phyloP scores from a whole-genome alignment of 2,888 invertebrate genomes.

The Eristalinus sepulchralis region DNA sequence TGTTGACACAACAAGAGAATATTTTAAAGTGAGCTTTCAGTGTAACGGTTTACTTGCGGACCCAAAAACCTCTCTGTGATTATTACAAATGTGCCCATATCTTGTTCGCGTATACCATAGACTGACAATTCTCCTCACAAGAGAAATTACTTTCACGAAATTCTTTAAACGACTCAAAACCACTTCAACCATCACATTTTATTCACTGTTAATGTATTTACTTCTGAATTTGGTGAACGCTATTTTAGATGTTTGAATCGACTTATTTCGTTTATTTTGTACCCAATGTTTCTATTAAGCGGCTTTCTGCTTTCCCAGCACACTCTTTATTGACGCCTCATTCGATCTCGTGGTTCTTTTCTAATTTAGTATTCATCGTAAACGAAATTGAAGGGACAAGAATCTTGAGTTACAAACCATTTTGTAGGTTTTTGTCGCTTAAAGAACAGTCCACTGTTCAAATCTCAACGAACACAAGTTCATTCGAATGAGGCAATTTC shows the following conservation, averaged over 20 bases:
- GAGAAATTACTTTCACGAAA: too few species aligned
- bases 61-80: too few species aligned
- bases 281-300: background rate
- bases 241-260: background rate
- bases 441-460: background rate
- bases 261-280: background rate
- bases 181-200: background rate
- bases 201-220: background rate
- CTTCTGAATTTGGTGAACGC: background rate
- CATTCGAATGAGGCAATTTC: background rate
- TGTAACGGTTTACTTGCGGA: too few species aligned
- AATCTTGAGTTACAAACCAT: slow-evolving; percentile 1
- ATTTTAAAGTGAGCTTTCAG: too few species aligned
- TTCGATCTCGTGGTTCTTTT: background rate
- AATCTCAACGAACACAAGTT: background rate
- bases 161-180: background rate
- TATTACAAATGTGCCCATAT: too few species aligned
- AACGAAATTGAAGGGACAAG: background rate
- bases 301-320: background rate
- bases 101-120: too few species aligned
- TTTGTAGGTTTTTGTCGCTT: background rate
- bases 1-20: too few species aligned
- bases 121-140: too few species aligned
- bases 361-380: slow-evolving; percentile 3
- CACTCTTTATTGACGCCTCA: background rate